These are phyloP conservation scores for Amphiprion percula DNA, from an alignment of 2,113 vertebrate species.

Conservation along the genomic window DNA sequence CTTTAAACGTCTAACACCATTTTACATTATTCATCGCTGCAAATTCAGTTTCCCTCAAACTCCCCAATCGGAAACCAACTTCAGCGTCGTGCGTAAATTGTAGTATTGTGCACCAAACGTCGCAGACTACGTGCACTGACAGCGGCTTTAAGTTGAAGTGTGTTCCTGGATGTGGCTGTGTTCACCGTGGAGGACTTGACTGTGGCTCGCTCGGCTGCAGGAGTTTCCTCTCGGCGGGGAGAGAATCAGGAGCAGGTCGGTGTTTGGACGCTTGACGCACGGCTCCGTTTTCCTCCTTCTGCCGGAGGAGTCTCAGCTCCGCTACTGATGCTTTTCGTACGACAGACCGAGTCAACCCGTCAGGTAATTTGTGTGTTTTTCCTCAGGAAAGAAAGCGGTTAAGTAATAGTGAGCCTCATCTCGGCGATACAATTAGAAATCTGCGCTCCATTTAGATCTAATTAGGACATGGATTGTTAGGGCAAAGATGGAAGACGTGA, in stretches of 20 bases:
- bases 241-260: slow-evolving; percentile 18
- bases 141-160: slow-evolving; percentile 56
- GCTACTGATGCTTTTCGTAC: not conserved
- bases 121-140: not conserved
- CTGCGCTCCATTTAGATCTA: slow-evolving; percentile 33
- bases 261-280: not conserved
- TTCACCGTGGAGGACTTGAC: slow-evolving; percentile 8
- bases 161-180: no score
- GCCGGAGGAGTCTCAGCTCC: not conserved
- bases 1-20: no score
- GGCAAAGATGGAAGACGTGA: slow-evolving; percentile 63
- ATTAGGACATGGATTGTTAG: slow-evolving; percentile 50
- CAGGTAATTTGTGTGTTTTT: slow-evolving; percentile 58
- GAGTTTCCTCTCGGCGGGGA: slow-evolving; percentile 47
- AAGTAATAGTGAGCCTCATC: slow-evolving; percentile 4
- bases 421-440: slow-evolving; percentile 37
- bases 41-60: no score
- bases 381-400: slow-evolving; percentile 9
- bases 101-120: not conserved
- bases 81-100: no score
- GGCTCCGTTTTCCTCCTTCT: not conserved
- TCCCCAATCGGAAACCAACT: no score
- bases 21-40: no score
- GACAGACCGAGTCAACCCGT: slow-evolving; percentile 5
- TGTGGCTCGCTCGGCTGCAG: slow-evolving; percentile 38